phyloP scores from a whole-genome alignment of 2,113 vertebrate genomes.

The Lophotis ruficrista region DNA sequence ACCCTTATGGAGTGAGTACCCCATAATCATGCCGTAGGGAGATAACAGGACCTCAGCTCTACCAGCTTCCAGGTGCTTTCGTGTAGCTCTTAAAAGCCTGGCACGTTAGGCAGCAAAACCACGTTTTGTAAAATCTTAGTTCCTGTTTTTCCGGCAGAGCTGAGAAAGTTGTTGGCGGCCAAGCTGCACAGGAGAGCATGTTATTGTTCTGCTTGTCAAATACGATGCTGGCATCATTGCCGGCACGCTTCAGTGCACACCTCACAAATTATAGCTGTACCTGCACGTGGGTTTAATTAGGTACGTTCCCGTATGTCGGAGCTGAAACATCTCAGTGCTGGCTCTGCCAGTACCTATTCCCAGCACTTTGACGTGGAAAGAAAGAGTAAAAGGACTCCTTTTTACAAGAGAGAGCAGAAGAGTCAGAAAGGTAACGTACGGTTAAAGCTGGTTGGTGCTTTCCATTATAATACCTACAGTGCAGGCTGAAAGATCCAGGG shows the following conservation, averaged over 20 bases:
- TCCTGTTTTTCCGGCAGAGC: not conserved
- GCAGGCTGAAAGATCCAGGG: not conserved
- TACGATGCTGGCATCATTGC: not conserved
- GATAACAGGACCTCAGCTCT: not conserved
- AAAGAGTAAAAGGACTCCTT: not conserved
- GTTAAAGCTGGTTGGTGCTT: not conserved
- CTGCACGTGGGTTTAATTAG: not conserved
- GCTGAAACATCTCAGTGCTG: not conserved
- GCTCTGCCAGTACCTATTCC: not conserved
- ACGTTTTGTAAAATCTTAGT: not conserved
- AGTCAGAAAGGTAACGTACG: not conserved
- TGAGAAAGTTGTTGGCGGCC: not conserved
- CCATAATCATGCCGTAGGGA: not conserved
- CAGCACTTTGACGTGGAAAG: not conserved
- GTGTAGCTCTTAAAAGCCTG: not conserved
- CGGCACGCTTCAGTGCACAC: not conserved
- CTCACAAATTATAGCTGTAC: conserved; percentile 44
- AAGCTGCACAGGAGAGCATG: not conserved
- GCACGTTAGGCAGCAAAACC: not conserved
- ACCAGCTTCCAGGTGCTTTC: not conserved
- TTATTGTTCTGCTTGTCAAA: conserved; percentile 33
- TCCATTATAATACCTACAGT: not conserved
- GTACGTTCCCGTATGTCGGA: not conserved
- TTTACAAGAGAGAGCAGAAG: not conserved
- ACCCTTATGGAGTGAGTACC: not conserved